These are phyloP conservation scores for Drosophila setosimentum DNA, from an alignment of 2,888 invertebrate genomes.

Conservation along the genomic window DNA sequence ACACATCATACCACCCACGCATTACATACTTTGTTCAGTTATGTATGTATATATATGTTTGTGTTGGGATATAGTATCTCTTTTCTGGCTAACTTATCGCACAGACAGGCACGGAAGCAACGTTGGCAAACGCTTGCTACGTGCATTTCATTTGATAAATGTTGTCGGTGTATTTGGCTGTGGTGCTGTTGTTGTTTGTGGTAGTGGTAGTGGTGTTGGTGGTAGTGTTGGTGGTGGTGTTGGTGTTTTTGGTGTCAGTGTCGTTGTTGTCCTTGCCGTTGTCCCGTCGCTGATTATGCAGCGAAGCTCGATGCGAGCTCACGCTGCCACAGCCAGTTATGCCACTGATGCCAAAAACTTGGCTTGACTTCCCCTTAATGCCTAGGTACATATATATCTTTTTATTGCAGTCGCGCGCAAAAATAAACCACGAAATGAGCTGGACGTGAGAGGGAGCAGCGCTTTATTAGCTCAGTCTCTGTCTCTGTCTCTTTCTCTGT, in stretches of 20 bases:
- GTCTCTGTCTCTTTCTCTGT: not conserved
- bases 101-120: constrained; percentile 58
- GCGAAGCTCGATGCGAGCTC: constrained; percentile 35
- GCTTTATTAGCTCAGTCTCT: not conserved
- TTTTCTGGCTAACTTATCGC: constrained; percentile 53
- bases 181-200: constrained; percentile 11
- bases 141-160: constrained; percentile 79
- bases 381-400: constrained; percentile 65
- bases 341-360: constrained; percentile 65
- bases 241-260: constrained; percentile 17
- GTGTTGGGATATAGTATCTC: constrained; percentile 18
- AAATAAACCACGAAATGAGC: constrained; percentile 65
- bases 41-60: not conserved
- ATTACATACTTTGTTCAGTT: not conserved
- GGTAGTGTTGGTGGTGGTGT: not conserved
- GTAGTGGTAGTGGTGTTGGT: not conserved
- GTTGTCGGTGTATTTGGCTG: constrained; percentile 53
- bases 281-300: constrained; percentile 70
- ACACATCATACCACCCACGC: constrained; percentile 26
- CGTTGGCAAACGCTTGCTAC: constrained; percentile 74
- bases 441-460: constrained; percentile 6
- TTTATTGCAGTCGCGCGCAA: constrained; percentile 71
- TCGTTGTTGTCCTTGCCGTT: constrained; percentile 39
- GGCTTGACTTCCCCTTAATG: constrained; percentile 59
- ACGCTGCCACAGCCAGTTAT: constrained; percentile 45